phyloP scores from a whole-genome alignment of 2,113 vertebrate genomes.

The Hippocampus guttulatus region DNA sequence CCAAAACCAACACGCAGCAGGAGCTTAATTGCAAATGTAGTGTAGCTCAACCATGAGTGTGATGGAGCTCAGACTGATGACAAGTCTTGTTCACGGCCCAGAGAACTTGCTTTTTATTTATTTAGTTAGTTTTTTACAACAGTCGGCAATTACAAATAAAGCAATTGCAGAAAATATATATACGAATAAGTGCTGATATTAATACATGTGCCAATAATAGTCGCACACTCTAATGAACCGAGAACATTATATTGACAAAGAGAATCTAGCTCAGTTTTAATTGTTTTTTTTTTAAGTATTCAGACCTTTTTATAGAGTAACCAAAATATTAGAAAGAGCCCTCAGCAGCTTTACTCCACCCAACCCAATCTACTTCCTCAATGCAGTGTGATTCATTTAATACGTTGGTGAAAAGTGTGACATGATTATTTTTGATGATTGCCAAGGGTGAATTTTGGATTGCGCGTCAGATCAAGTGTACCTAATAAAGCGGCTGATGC shows the following conservation, averaged over 20 bases:
- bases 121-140: neutral
- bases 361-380: neutral
- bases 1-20: conserved; percentile 64
- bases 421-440: neutral
- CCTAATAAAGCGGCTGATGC: neutral
- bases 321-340: neutral
- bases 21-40: conserved; percentile 66
- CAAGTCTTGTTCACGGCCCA: conserved; percentile 28
- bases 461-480: neutral
- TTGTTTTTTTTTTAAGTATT: neutral
- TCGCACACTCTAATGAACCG: neutral
- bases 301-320: neutral
- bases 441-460: neutral
- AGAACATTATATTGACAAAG: neutral
- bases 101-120: conserved; percentile 12
- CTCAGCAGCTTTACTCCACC: neutral
- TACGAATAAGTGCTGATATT: neutral
- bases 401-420: neutral
- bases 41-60: conserved; percentile 56
- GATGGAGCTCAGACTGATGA: conserved; percentile 39
- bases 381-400: neutral
- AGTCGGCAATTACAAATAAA: neutral
- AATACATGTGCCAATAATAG: neutral
- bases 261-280: neutral
- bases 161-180: neutral